Evolutionary conservation across 2,888 invertebrate genomes (phyloP).

Genomic region (Trichogramma evanescens): DNA sequence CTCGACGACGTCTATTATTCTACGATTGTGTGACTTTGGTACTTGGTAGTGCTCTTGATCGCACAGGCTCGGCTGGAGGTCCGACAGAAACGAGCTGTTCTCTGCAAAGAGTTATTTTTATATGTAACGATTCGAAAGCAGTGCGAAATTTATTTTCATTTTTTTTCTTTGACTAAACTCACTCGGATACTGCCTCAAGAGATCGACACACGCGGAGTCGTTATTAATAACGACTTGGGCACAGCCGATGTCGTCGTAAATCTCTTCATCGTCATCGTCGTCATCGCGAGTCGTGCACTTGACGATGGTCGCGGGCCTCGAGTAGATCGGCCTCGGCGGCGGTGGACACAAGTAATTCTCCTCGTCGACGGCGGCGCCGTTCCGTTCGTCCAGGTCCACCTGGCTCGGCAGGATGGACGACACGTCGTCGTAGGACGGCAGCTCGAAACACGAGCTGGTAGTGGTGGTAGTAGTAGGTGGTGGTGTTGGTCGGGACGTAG

Average conservation of each 20-base stretch:
- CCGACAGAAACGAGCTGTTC: conserved; percentile 14
- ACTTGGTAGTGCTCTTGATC: conserved; percentile 36
- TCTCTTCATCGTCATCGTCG: conserved; percentile 22
- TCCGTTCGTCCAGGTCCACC: conserved; percentile 2
- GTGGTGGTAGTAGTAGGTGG: neutral
- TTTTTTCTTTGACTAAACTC: neutral
- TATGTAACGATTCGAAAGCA: too few relatives aligned
- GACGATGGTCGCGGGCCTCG: conserved; percentile 23
- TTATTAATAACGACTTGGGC: neutral
- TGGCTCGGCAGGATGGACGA: conserved; percentile 13
- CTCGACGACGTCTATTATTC: conserved; percentile 7
- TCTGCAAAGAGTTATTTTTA: conserved; percentile 1
- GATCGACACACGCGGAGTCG: conserved; percentile 10
- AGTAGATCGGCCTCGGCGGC: conserved; percentile 35
- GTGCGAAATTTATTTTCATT: neutral
- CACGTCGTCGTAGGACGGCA: conserved; percentile 33
- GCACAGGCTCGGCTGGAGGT: conserved; percentile 22
- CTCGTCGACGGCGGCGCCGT: conserved; percentile 2
- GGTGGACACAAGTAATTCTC: conserved; percentile 37
- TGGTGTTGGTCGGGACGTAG: conserved; percentile 19
- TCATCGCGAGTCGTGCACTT: conserved; percentile 4
- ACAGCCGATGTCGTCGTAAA: conserved; percentile 38
- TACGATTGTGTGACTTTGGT: conserved; percentile 21
- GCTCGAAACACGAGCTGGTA: conserved; percentile 8
- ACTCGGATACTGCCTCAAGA: conserved; percentile 15